Percentiles rank a stretch among this genome's conserved stretches.
phyloP scores from a whole-genome alignment of 2,888 invertebrate species.

The Strigamia transsilvanica region DNA sequence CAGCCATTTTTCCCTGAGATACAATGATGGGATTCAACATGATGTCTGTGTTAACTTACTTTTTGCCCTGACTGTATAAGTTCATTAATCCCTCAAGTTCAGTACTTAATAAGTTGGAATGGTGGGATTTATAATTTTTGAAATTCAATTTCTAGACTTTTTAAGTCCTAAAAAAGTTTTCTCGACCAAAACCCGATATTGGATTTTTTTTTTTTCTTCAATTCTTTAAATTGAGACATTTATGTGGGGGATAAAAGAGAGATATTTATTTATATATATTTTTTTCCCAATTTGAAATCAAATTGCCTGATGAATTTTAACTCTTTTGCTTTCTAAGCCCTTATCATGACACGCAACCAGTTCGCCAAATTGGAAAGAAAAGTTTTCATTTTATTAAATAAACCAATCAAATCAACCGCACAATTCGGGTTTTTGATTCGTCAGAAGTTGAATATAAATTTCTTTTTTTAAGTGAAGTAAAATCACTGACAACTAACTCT shows the following conservation, averaged over 20 bases:
- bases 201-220: slow-evolving; percentile 32
- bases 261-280: background rate
- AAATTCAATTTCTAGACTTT: slow-evolving; percentile 15
- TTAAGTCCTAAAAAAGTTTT: background rate
- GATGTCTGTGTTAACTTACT: too few species aligned
- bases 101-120: background rate
- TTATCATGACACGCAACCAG: slow-evolving; percentile 7
- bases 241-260: background rate
- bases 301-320: slow-evolving; percentile 44
- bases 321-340: background rate
- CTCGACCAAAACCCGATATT: background rate
- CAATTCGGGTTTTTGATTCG: background rate
- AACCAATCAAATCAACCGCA: background rate
- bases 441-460: background rate
- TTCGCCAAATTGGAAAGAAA: background rate
- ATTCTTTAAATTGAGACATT: slow-evolving; percentile 18
- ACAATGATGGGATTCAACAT: too few species aligned
- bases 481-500: too few species aligned
- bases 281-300: slow-evolving; percentile 35
- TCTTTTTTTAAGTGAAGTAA: too few species aligned
- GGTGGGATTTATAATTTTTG: background rate
- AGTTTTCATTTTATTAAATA: background rate
- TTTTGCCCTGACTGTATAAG: too few species aligned
- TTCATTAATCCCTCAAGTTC: slow-evolving; percentile 7
- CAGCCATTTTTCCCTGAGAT: too few species aligned